Evolutionary conservation across 2,113 vertebrate genomes (phyloP).

Genomic region (Gymnarchus niloticus): DNA sequence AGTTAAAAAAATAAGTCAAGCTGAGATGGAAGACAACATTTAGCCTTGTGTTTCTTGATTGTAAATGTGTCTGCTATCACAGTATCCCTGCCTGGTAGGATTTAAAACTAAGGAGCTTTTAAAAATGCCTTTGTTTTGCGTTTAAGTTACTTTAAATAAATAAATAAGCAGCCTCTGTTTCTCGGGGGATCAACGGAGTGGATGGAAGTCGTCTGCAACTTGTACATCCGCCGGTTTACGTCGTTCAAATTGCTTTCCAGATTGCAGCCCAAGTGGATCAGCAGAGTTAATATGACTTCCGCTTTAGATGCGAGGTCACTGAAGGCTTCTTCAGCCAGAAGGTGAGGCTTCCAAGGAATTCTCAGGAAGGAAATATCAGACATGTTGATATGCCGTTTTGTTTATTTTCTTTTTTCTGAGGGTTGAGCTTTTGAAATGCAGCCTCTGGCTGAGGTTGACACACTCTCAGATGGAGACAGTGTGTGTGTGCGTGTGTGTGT

Average conservation of each 20-base stretch:
- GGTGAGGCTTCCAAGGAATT: conserved; percentile 66
- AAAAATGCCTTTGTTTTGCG: not conserved
- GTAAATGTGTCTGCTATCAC: not conserved
- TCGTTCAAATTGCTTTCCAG: conserved; percentile 66
- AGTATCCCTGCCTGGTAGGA: not conserved
- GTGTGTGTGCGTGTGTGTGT: not conserved
- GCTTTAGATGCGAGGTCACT: conserved; percentile 72
- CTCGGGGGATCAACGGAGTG: conserved; percentile 30
- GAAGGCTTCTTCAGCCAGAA: conserved; percentile 65
- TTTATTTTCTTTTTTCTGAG: not conserved
- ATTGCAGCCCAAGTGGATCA: conserved; percentile 59
- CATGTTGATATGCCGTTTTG: conserved; percentile 52
- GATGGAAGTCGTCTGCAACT: conserved; percentile 43
- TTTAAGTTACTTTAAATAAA: not conserved
- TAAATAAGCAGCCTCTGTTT: not conserved
- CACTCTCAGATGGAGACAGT: not conserved
- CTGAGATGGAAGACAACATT: not conserved
- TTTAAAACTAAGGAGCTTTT: not conserved
- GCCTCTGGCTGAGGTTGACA: not conserved
- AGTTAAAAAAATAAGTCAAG: not conserved
- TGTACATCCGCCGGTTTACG: conserved; percentile 63
- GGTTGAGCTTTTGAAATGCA: not conserved
- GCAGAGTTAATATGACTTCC: conserved; percentile 70
- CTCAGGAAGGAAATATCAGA: conserved; percentile 73
- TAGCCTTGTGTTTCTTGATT: not conserved